These are phyloP conservation scores for Buceros bicornis DNA, from an alignment of 2,797 vertebrate genomes.

Conservation along the genomic window DNA sequence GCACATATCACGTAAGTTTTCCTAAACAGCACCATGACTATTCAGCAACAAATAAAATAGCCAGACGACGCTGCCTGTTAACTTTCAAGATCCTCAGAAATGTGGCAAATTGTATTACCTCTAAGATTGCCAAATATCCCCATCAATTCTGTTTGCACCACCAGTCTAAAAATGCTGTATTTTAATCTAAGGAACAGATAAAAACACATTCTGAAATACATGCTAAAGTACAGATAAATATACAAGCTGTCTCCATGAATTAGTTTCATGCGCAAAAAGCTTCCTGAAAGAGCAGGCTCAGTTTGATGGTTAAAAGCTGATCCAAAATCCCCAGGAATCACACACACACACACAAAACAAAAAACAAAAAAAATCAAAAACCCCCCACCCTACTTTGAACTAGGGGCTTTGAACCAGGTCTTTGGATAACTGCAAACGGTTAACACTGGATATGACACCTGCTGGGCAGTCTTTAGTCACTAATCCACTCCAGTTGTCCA, in stretches of 20 bases:
- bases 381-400: neutral
- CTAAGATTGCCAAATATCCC: neutral
- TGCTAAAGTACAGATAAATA: conserved; percentile 49
- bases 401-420: neutral
- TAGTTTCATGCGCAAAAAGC: conserved; percentile 45
- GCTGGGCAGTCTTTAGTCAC: conserved; percentile 14
- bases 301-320: neutral
- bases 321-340: conserved; percentile 17
- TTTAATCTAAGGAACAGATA: conserved; percentile 18
- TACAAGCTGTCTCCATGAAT: conserved; percentile 39
- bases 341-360: neutral
- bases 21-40: neutral
- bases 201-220: conserved; percentile 32
- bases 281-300: conserved; percentile 21
- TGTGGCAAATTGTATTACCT: neutral
- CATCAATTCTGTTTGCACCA: conserved; percentile 15
- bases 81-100: neutral
- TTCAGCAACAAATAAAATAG: neutral
- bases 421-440: conserved; percentile 10
- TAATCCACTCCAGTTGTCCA: conserved; percentile 49
- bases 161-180: neutral
- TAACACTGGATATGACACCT: neutral
- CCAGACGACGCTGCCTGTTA: neutral
- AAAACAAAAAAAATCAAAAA: no score
- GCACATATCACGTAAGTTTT: neutral